Percentiles rank a stretch among this genome's conserved stretches.
Evolutionary conservation across 2,113 vertebrate species (phyloP).

Genomic region (Nanorana parkeri): DNA sequence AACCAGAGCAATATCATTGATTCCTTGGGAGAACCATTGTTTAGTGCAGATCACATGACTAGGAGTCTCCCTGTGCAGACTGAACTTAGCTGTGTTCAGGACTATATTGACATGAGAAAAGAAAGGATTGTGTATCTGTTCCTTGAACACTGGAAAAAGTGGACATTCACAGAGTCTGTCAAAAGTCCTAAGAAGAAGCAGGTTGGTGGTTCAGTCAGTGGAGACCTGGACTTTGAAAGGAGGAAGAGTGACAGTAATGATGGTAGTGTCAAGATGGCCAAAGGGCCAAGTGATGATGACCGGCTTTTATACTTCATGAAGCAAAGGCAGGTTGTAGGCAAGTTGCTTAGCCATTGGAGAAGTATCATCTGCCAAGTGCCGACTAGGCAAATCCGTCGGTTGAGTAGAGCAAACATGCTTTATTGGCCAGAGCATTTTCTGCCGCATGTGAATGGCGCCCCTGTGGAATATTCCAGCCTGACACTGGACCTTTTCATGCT

Average conservation of each 20-base stretch:
- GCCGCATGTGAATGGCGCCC: slow-evolving; percentile 80
- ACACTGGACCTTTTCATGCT: slow-evolving; percentile 97
- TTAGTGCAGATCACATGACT: slow-evolving; percentile 73
- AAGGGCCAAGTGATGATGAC: slow-evolving; percentile 73
- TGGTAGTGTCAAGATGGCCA: slow-evolving; percentile 27
- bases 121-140: slow-evolving; percentile 91
- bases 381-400: slow-evolving; percentile 75
- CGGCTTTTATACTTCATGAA: slow-evolving; percentile 85
- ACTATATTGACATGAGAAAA: slow-evolving; percentile 84
- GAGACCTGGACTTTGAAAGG: slow-evolving; percentile 19
- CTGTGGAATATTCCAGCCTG: slow-evolving; percentile 84
- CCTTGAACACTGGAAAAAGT: slow-evolving; percentile 92
- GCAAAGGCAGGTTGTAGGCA: slow-evolving; percentile 85
- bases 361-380: slow-evolving; percentile 85
- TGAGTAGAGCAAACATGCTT: slow-evolving; percentile 80
- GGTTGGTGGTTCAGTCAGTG: neutral
- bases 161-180: slow-evolving; percentile 77
- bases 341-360: slow-evolving; percentile 89
- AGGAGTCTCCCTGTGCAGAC: slow-evolving; percentile 74
- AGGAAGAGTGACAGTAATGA: slow-evolving; percentile 54
- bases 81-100: slow-evolving; percentile 78
- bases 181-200: slow-evolving; percentile 57
- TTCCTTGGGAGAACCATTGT: slow-evolving; percentile 59
- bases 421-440: slow-evolving; percentile 97
- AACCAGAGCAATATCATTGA: slow-evolving; percentile 65